Percentiles rank a stretch among this genome's conserved stretches.
Conservation (phyloP, 2,888 invertebrate species). For the Drosophila fungiperda region DNA sequence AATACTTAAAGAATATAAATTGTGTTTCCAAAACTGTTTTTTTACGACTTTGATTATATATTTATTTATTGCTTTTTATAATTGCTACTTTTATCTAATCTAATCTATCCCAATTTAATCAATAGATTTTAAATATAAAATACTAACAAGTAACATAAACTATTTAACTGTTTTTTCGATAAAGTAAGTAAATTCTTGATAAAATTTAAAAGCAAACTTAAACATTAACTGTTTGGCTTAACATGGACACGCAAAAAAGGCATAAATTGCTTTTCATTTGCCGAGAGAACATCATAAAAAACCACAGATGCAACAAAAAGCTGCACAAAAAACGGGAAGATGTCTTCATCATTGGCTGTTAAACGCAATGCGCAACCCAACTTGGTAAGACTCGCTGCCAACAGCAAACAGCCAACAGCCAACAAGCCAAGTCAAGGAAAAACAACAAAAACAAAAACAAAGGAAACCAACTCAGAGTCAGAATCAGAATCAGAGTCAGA, state of each 20-base stretch:
- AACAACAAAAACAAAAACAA: slow-evolving; percentile 25
- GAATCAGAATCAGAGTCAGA: background rate
- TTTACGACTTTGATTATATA: background rate
- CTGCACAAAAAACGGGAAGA: slow-evolving; percentile 65
- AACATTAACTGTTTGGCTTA: slow-evolving; percentile 18
- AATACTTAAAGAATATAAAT: too few species aligned
- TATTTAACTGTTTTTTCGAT: background rate
- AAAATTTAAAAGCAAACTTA: background rate
- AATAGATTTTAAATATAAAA: background rate
- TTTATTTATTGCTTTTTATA: background rate
- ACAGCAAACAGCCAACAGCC: slow-evolving; percentile 35
- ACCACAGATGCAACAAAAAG: slow-evolving; percentile 23
- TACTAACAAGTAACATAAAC: background rate
- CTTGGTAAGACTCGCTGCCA: slow-evolving; percentile 66
- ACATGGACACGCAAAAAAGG: background rate
- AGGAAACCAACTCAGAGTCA: slow-evolving; percentile 16
- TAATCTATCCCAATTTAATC: too few species aligned
- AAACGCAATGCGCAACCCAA: slow-evolving; percentile 65
- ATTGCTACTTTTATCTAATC: too few species aligned
- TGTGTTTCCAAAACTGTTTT: too few species aligned
- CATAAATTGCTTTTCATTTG: slow-evolving; percentile 70
- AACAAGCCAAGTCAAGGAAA: slow-evolving; percentile 18
- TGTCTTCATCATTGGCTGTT: slow-evolving; percentile 76
- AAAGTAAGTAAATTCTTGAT: background rate
- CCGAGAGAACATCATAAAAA: slow-evolving; percentile 38